A percentile compares a stretch with the other conserved stretches of the same genome.
phyloP scores from a whole-genome alignment of 2,113 vertebrate genomes.

The Callocephalon fimbriatum region DNA sequence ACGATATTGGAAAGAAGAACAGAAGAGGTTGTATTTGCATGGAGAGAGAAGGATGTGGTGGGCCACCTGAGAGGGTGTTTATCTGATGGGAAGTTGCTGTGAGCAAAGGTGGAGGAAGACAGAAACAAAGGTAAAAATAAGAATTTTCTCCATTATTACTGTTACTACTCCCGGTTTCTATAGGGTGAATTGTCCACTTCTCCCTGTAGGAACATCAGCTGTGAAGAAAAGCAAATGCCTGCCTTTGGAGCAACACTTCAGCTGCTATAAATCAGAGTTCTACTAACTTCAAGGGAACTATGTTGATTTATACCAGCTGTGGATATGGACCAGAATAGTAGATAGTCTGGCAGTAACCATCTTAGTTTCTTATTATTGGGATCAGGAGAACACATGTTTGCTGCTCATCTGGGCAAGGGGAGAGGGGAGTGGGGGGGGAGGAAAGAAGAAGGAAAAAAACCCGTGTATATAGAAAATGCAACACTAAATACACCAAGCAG shows the following conservation, averaged over 20 bases:
- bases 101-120: background rate
- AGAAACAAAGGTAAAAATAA: background rate
- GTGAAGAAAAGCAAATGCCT: background rate
- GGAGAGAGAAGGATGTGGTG: background rate
- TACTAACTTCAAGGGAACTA: background rate
- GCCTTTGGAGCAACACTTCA: background rate
- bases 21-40: rapidly evolving
- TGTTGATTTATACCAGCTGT: background rate
- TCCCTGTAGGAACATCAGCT: background rate
- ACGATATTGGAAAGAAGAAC: background rate
- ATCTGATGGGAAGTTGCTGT: background rate
- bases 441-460: background rate
- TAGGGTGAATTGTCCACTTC: background rate
- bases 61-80: rapidly evolving
- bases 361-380: background rate
- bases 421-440: rapidly evolving
- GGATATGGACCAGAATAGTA: background rate
- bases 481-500: too few species aligned
- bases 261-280: slow-evolving; percentile 20
- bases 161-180: background rate
- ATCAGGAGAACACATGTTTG: background rate
- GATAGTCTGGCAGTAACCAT: background rate
- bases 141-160: background rate
- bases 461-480: rapidly evolving
- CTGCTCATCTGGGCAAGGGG: rapidly evolving